A percentile compares a stretch with the other conserved stretches of the same genome.
Conservation (phyloP, 1,140 invertebrate species). For the Ostrea denselamellosa region DNA sequence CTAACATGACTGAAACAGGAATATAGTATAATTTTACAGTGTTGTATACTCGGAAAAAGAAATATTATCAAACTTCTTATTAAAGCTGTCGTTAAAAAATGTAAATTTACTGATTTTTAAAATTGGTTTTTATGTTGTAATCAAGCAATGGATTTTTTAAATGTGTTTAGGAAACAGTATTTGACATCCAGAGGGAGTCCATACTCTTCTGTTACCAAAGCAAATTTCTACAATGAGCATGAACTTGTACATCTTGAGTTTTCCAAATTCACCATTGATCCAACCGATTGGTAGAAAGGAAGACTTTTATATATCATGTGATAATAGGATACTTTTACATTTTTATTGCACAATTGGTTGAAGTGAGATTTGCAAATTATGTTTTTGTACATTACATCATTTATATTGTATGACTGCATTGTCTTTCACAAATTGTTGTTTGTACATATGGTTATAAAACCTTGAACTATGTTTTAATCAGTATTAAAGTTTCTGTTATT, state of each 20-base stretch:
- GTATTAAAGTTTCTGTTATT: background rate
- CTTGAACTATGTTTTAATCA: background rate
- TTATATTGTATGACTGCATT: background rate
- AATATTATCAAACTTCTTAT: no score
- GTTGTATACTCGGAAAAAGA: no score
- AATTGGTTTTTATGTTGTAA: no score
- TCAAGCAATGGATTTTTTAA: background rate
- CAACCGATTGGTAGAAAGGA: slow-evolving; percentile 43
- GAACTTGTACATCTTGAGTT: slow-evolving; percentile 42
- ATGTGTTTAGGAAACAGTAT: slow-evolving; percentile 83
- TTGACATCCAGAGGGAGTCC: slow-evolving; percentile 85
- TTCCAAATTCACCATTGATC: slow-evolving; percentile 40
- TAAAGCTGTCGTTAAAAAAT: no score
- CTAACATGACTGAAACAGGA: no score
- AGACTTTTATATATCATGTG: background rate
- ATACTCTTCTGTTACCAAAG: slow-evolving; percentile 84
- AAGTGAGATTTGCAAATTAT: background rate
- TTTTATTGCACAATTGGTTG: background rate
- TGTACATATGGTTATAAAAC: background rate
- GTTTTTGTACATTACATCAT: no score
- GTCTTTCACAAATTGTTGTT: slow-evolving; percentile 17
- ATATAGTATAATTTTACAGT: no score
- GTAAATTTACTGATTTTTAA: background rate
- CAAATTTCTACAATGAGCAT: slow-evolving; percentile 82
- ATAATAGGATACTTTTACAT: no score